Evolutionary conservation across 2,888 invertebrate species (phyloP).

Genomic region (Caenorhabditis sp.): DNA sequence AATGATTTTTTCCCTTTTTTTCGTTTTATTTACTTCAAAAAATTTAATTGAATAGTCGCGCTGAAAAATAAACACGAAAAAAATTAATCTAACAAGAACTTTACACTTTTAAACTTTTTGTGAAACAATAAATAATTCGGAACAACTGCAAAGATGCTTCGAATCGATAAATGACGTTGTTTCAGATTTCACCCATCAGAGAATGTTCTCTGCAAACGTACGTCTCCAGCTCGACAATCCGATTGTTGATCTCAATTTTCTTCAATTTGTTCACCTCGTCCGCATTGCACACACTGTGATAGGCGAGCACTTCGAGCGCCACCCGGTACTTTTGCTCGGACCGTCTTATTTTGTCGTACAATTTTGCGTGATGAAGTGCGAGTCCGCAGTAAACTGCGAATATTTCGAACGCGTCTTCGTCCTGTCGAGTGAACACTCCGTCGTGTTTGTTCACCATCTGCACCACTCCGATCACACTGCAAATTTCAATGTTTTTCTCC

Average conservation of each 20-base stretch:
- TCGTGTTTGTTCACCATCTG: conserved; percentile 87
- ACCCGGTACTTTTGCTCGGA: conserved; percentile 88
- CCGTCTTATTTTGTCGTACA: conserved; percentile 88
- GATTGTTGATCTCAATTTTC: conserved; percentile 66
- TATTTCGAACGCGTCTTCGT: conserved; percentile 88
- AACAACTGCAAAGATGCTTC: neutral
- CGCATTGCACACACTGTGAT: conserved; percentile 86
- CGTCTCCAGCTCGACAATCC: conserved; percentile 73
- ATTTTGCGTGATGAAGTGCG: conserved; percentile 88
- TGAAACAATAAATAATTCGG: too few species aligned
- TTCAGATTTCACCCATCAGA: neutral
- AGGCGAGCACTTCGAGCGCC: conserved; percentile 88
- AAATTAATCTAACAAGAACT: neutral
- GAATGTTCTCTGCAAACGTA: conserved; percentile 27
- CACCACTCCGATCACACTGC: conserved; percentile 87
- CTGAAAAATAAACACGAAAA: neutral
- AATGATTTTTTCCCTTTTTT: too few species aligned
- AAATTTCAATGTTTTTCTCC: conserved; percentile 24
- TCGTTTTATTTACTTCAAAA: too few species aligned
- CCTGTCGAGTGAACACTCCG: conserved; percentile 83
- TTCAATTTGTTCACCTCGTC: conserved; percentile 83
- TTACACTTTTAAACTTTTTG: too few species aligned
- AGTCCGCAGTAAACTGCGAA: conserved; percentile 90
- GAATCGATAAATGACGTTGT: too few species aligned
- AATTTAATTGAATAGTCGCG: too few species aligned